Base-by-base conservation (phyloP, 2,888 invertebrate genomes). In the Rhorus exstirpatorius region DNA sequence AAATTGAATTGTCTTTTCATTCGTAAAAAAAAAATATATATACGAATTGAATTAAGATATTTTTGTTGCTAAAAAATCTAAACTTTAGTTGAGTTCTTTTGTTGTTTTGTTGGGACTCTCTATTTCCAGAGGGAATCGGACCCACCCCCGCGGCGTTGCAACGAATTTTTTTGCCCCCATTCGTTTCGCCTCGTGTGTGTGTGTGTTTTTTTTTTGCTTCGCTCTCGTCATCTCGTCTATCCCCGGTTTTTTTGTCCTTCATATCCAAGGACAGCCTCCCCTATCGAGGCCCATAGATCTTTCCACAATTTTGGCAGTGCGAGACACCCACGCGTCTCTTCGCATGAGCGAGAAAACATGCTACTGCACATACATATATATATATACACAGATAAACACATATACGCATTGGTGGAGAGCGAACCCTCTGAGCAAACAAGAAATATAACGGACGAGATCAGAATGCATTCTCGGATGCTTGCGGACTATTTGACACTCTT, bases 271-370 rank as follows among this genome's bases (percentile, higher is more conserved):
- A 78, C 81, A 65, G 49, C 63, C 72, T 67, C 67, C 79, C 74
- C 63, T 41, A n/a, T 49, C 63, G 74, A 58, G 55, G 65, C 49
- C 74, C 78, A 82, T 82, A 79, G 65, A 82, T 82, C 81, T 82
- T 82, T 82, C 58, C 70, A 82, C 81, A 63, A 82, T 82, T 82
- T 75, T 82, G 81, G 78, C 81, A 79, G 74, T 24, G 55, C 67
- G 72, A 75, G 65, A 75, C 81, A 70, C 68, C 74, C 70, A 61
- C 78, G 63, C 81, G 75, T 65, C 44, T 74, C 24, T 58, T 78
- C 51, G 68, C 26, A n/a, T 70, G 63, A n/a, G 21, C 58, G 51
- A 75, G 26, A 49, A 70, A n/a, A 70, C 41, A 61, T 49, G 65
- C 65, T 24, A 51, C 14, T 49, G 35, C 38, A 12, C 31, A 19